Conservation (phyloP, 37 sponge, comb jelly and placozoan species). For the Chondrosia reniformis region DNA sequence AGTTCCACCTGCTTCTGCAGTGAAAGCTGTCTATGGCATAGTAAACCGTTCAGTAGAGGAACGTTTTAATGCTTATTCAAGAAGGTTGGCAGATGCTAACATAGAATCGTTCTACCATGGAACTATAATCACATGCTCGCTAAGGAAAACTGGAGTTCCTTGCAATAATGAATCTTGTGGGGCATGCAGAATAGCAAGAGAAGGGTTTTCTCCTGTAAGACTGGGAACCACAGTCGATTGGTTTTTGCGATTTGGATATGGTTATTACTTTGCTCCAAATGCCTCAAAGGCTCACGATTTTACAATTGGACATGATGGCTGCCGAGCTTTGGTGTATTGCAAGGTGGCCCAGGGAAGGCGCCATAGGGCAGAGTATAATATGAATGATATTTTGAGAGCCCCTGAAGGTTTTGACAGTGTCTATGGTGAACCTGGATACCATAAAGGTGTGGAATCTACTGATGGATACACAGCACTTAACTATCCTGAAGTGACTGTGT, state of each 20-base stretch:
- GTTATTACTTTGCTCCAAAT: conserved; percentile 73
- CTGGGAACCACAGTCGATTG: conserved; percentile 44
- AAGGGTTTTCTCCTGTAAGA: background rate
- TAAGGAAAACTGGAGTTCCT: background rate
- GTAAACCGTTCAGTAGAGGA: background rate
- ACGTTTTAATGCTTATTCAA: background rate
- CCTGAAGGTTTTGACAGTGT: conserved; percentile 45
- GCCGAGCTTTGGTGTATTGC: background rate
- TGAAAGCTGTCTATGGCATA: background rate
- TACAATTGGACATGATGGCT: conserved; percentile 44
- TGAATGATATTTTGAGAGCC: conserved; percentile 1
- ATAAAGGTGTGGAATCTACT: background rate
- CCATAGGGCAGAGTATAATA: background rate
- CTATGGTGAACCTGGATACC: conserved; percentile 21
- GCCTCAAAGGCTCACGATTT: conserved; percentile 81
- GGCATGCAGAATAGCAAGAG: conserved; percentile 31
- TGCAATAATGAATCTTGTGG: conserved; percentile 23
- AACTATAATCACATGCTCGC: background rate
- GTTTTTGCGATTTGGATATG: conserved; percentile 65
- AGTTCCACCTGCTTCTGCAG: too few relatives aligned
- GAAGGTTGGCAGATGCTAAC: background rate
- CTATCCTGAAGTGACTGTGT: conserved; percentile 57
- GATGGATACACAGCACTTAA: conserved; percentile 19
- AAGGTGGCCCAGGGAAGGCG: background rate
- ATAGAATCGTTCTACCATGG: background rate